These are phyloP conservation scores for Drosophila nebulosa DNA, from an alignment of 1,140 invertebrate genomes.

Conservation along the genomic window DNA sequence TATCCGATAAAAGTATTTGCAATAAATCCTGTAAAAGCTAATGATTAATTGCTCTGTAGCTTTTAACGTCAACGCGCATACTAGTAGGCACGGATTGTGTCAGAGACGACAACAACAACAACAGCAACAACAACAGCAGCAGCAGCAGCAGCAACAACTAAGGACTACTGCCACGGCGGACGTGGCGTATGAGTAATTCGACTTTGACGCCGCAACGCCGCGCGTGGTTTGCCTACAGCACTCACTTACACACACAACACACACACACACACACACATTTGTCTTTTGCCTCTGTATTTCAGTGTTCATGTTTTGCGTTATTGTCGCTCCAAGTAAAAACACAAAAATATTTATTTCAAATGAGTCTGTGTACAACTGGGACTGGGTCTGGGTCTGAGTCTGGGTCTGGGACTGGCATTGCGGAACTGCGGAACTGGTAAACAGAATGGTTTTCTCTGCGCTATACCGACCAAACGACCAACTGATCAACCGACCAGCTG, in stretches of 20 bases:
- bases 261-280: constrained; percentile 45
- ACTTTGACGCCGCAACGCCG: constrained; percentile 72
- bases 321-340: constrained; percentile 77
- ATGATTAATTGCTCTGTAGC: constrained; percentile 79
- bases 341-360: constrained; percentile 80
- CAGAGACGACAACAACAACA: constrained; percentile 47
- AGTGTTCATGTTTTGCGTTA: constrained; percentile 75
- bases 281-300: constrained; percentile 49
- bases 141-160: constrained; percentile 16
- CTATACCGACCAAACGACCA: constrained; percentile 20
- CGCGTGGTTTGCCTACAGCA: constrained; percentile 72
- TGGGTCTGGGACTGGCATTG: constrained; percentile 52
- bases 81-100: constrained; percentile 73
- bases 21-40: constrained; percentile 80
- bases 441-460: constrained; percentile 50
- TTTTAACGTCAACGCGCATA: constrained; percentile 75
- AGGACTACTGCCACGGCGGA: constrained; percentile 48
- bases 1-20: constrained; percentile 80
- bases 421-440: constrained; percentile 73
- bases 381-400: too few relatives aligned
- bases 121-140: too few relatives aligned
- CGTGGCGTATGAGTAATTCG: constrained; percentile 75
- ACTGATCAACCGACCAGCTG: too few relatives aligned
- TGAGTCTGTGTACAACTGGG: constrained; percentile 77
- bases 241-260: constrained; percentile 13